phyloP scores from a whole-genome alignment of 2,888 invertebrate genomes.

The Amblyjoppa fuscipennis region DNA sequence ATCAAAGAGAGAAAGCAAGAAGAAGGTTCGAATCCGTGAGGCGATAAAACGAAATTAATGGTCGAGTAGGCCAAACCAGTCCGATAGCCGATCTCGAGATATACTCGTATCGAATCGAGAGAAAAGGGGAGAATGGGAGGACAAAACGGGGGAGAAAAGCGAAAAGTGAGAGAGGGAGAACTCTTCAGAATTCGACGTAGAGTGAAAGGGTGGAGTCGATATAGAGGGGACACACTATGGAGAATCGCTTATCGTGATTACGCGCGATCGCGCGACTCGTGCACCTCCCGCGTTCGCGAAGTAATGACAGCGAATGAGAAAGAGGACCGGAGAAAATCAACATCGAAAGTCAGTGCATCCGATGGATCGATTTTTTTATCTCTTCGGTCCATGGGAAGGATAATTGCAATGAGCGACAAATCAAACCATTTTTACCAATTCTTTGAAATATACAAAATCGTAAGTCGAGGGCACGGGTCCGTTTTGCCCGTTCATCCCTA shows the following conservation, averaged over 20 bases:
- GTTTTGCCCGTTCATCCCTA: neutral
- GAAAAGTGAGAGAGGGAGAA: constrained; percentile 61
- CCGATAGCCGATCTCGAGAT: constrained; percentile 81
- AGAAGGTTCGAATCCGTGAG: constrained; percentile 80
- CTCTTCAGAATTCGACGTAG: constrained; percentile 60
- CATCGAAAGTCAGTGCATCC: neutral
- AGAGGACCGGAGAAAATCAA: neutral
- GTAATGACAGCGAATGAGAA: neutral
- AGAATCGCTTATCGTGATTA: constrained; percentile 71
- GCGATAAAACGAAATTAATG: constrained; percentile 85
- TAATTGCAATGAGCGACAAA: neutral
- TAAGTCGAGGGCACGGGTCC: neutral
- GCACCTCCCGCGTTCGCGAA: constrained; percentile 37
- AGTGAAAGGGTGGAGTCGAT: constrained; percentile 61
- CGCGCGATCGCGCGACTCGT: constrained; percentile 52
- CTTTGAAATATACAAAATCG: neutral
- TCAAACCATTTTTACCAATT: neutral
- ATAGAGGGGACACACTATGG: constrained; percentile 54
- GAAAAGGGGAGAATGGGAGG: constrained; percentile 64
- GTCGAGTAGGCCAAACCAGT: constrained; percentile 72
- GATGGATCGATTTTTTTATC: neutral
- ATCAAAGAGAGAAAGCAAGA: constrained; percentile 24
- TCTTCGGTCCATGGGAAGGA: neutral
- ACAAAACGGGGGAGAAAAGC: constrained; percentile 54
- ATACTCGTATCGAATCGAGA: constrained; percentile 76